Evolutionary conservation across 2,797 vertebrate species (phyloP), one percentile per base, ranked within the genome.

Genomic region (Threskiornis aethiopicus): DNA sequence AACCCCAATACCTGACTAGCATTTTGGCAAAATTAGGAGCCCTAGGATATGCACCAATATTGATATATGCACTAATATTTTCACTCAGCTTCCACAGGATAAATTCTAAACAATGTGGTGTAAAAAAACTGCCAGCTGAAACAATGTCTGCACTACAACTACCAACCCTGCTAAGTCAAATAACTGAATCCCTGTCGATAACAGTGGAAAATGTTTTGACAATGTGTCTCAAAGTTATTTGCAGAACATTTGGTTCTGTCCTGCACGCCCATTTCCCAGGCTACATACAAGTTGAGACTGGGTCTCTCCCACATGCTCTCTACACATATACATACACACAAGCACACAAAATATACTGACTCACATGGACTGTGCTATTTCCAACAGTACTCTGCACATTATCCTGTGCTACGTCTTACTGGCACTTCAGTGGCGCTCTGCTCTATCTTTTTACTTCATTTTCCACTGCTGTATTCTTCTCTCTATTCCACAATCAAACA

Each of bases 151-250:
- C 44, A 21, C 24, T 61, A 24, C 31, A 62, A 24, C 59, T 13
- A 24, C 33, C 54, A 41, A 16, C 16, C 13, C 86, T 52, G n/a
- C 25, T 58, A 9, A 3, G 21, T 4, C 0, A 0, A 84, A 39
- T 54, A 70, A 33, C 41, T 0, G 3, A 59, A 76, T 51, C 76
- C 64, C 44, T 59, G 49, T 16, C 10, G 26, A 1, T 15, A 67
- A 57, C 19, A 28, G 14, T 3, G 41, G 57, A 46, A 59, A 31
- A 55, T 7, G 9, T 31, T 85, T 31, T 35, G 71, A 46, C 57
- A 35, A 4, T 1, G 7, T 12, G 31, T 59, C 71, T 59, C 62
- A 15, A 26, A 42, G 61, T 61, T 52, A 47, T 3, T 1, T 31
- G 29, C 52, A 57, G 55, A 82, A 31, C 24, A n/a, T 18, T 16